Percentiles rank a stretch among this genome's conserved stretches.
phyloP scores from a whole-genome alignment of 2,113 vertebrate species.

The Camelus bactrianus region DNA sequence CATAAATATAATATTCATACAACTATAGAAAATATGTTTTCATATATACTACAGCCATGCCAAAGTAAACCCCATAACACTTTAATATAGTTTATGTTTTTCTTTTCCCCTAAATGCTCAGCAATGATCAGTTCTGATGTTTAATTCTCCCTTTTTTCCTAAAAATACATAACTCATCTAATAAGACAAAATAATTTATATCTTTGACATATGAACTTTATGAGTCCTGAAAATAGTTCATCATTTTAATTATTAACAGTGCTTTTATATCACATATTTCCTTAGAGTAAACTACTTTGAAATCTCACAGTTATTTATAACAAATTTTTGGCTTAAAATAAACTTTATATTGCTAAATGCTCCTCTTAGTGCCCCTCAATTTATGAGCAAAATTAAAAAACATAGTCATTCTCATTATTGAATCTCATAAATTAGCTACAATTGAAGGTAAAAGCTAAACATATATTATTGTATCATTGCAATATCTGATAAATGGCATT shows the following conservation, averaged over 20 bases:
- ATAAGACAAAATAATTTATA: slow-evolving; percentile 45
- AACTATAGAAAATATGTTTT: neutral
- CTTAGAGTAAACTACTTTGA: slow-evolving; percentile 2
- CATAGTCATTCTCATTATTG: neutral
- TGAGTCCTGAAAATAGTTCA: slow-evolving; percentile 14
- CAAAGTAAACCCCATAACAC: neutral
- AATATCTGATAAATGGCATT: neutral
- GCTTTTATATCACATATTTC: slow-evolving; percentile 17
- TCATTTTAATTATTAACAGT: slow-evolving; percentile 61
- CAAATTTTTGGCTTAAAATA: slow-evolving; percentile 43
- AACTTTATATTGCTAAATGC: neutral
- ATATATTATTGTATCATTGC: neutral
- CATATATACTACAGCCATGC: neutral
- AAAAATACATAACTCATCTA: slow-evolving; percentile 40
- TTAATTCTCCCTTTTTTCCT: slow-evolving; percentile 3
- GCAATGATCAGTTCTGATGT: neutral
- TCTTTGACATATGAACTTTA: slow-evolving; percentile 42
- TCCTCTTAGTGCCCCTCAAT: slow-evolving; percentile 23
- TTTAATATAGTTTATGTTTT: neutral
- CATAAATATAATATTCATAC: neutral
- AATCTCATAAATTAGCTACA: slow-evolving; percentile 58
- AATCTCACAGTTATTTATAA: slow-evolving; percentile 41
- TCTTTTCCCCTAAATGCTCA: neutral
- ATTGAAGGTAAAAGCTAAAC: slow-evolving; percentile 35
- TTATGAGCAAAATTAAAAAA: slow-evolving; percentile 65